Percentiles rank a stretch among this genome's conserved stretches.
These are phyloP conservation scores for Steinernema feltiae DNA, from an alignment of 1,140 invertebrate genomes.

Conservation along the genomic window DNA sequence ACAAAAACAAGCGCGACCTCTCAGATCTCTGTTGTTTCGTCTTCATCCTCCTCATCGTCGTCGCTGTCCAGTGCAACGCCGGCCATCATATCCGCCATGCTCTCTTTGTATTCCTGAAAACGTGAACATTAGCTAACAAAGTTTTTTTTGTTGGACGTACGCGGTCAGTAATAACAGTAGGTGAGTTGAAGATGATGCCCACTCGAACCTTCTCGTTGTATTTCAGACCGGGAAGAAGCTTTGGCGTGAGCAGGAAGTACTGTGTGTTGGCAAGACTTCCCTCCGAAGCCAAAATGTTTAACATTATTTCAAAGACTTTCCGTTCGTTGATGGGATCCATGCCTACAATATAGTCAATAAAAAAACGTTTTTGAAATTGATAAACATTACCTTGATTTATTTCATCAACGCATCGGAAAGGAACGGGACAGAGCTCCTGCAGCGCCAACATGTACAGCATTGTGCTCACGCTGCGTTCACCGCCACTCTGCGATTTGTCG, in stretches of 20 bases:
- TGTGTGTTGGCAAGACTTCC: constrained; percentile 49
- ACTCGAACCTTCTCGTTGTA: constrained; percentile 8
- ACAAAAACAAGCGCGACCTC: too few relatives aligned
- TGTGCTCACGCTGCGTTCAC: constrained; percentile 51
- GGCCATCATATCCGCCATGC: too few relatives aligned
- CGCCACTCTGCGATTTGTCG: constrained; percentile 52
- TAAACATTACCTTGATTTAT: constrained; percentile 49
- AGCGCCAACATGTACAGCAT: constrained; percentile 55
- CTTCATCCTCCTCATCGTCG: too few relatives aligned
- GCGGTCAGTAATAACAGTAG: too few relatives aligned
- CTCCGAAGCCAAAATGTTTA: constrained; percentile 32
- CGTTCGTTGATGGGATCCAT: constrained; percentile 54
- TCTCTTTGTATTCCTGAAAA: too few relatives aligned
- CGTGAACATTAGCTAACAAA: too few relatives aligned
- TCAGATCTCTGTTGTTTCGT: too few relatives aligned
- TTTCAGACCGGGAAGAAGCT: constrained; percentile 42
- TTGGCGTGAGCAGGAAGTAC: constrained; percentile 55
- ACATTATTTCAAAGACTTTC: constrained; percentile 52
- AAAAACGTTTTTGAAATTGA: neutral
- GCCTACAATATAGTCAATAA: constrained; percentile 28
- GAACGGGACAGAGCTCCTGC: constrained; percentile 51
- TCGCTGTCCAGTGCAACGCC: too few relatives aligned
- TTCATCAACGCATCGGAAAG: constrained; percentile 54
- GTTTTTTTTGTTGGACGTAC: too few relatives aligned
- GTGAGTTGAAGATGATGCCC: constrained; percentile 6